These are phyloP conservation scores for Dastarcus helophoroides DNA, from an alignment of 2,888 invertebrate species.

Conservation along the genomic window DNA sequence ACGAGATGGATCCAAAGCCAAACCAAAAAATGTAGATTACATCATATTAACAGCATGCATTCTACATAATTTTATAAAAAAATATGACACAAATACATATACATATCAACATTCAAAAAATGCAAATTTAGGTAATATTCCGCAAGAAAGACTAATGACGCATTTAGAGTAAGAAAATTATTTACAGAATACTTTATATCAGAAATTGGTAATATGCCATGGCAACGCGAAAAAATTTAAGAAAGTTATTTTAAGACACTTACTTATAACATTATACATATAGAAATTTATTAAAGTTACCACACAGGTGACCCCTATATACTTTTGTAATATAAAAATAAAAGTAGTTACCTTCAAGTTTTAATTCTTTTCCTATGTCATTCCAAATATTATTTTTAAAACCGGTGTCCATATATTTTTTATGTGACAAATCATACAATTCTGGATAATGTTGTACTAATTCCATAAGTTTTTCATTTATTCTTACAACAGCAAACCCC, in stretches of 20 bases:
- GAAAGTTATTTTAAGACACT: neutral
- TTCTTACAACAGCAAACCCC: no score
- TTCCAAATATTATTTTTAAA: slow-evolving; percentile 10
- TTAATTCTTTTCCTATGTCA: slow-evolving; percentile 8
- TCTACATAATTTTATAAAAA: slow-evolving; percentile 4
- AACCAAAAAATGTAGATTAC: slow-evolving; percentile 3
- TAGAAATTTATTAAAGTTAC: no score
- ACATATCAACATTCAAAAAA: no score
- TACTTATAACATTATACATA: no score
- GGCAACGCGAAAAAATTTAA: slow-evolving; percentile 1
- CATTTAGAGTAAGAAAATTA: neutral
- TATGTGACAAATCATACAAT: slow-evolving; percentile 10
- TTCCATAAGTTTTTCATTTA: slow-evolving; percentile 12
- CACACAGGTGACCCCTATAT: no score
- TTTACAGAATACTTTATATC: neutral
- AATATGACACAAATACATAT: slow-evolving; percentile 2
- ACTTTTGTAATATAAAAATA: neutral
- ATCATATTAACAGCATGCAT: slow-evolving; percentile 1
- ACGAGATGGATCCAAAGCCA: slow-evolving; percentile 7
- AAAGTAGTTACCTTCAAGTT: slow-evolving; percentile 6
- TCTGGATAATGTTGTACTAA: slow-evolving; percentile 5
- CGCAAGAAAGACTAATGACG: neutral
- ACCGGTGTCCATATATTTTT: slow-evolving; percentile 10
- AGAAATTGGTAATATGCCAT: neutral
- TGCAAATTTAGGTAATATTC: no score